Conservation (phyloP, 2,797 vertebrate species). For the Danio choprae region DNA sequence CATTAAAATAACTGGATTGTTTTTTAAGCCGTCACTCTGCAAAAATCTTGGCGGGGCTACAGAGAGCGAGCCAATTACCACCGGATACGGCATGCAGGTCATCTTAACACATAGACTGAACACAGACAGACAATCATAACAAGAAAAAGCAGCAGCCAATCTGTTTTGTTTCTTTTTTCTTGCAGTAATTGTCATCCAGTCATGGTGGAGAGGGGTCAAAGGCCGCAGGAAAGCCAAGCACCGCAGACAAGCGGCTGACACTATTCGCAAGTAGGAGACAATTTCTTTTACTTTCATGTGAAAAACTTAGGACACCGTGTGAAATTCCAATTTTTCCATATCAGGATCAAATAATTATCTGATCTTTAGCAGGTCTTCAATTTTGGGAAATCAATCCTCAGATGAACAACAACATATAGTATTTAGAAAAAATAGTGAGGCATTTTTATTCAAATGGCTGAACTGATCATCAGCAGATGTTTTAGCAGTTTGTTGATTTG, state of each 20-base stretch:
- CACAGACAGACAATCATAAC: neutral
- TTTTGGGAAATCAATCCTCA: too few species aligned
- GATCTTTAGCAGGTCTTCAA: too few species aligned
- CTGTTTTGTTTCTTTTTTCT: constrained; percentile 1
- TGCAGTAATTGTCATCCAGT: constrained; percentile 91
- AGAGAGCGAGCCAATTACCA: constrained; percentile 90
- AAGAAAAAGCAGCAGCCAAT: neutral
- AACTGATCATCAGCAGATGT: too few species aligned
- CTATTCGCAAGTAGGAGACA: constrained; percentile 81
- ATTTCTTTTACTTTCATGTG: too few species aligned
- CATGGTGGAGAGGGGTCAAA: constrained; percentile 94
- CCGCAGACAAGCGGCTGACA: constrained; percentile 87
- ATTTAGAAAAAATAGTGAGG: too few species aligned
- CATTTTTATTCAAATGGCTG: too few species aligned
- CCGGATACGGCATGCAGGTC: constrained; percentile 89
- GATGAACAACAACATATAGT: too few species aligned
- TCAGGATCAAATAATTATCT: too few species aligned
- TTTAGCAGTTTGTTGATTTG: too few species aligned
- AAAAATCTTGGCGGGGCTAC: constrained; percentile 93
- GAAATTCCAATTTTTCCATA: too few species aligned
- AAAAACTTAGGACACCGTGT: too few species aligned
- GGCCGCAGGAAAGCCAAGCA: constrained; percentile 88
- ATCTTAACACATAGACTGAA: constrained; percentile 4
- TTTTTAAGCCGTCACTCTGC: constrained; percentile 86
- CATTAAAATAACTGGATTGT: constrained; percentile 23